These are phyloP conservation scores for Entomobrya proxima DNA, from an alignment of 2,888 invertebrate genomes.

Conservation along the genomic window DNA sequence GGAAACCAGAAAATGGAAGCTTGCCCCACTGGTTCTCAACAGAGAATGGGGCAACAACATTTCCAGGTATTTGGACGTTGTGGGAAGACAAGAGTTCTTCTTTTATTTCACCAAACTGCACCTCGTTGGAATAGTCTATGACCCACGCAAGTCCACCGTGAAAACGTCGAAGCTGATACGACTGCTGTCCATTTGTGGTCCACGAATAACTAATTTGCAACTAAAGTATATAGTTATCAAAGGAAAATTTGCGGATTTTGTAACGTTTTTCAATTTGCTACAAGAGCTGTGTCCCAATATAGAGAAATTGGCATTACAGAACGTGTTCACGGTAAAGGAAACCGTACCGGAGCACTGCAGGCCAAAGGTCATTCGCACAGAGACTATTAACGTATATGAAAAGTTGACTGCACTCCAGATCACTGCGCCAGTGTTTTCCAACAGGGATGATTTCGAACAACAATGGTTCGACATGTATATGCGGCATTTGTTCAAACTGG, in stretches of 20 bases:
- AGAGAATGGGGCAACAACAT: constrained; percentile 30
- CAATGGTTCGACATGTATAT: neutral
- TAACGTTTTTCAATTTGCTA: constrained; percentile 1
- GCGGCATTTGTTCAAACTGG: neutral
- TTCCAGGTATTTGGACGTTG: constrained; percentile 8
- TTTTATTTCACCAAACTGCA: constrained; percentile 30
- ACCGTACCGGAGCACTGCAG: neutral
- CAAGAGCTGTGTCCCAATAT: constrained; percentile 31
- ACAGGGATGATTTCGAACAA: neutral
- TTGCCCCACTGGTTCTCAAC: constrained; percentile 31
- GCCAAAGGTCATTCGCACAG: neutral
- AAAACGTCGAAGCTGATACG: constrained; percentile 36
- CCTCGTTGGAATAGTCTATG: constrained; percentile 4
- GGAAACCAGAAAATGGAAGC: constrained; percentile 29
- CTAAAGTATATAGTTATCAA: constrained; percentile 15
- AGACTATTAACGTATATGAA: neutral
- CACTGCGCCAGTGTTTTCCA: neutral
- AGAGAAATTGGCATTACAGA: neutral
- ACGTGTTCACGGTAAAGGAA: constrained; percentile 9
- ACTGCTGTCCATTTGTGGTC: constrained; percentile 8
- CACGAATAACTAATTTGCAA: constrained; percentile 5
- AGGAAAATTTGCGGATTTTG: neutral
- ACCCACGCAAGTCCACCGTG: constrained; percentile 1
- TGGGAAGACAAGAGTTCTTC: neutral
- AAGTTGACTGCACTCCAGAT: neutral